phyloP scores from a whole-genome alignment of 2,888 invertebrate genomes.

The Dryobota labecula region DNA sequence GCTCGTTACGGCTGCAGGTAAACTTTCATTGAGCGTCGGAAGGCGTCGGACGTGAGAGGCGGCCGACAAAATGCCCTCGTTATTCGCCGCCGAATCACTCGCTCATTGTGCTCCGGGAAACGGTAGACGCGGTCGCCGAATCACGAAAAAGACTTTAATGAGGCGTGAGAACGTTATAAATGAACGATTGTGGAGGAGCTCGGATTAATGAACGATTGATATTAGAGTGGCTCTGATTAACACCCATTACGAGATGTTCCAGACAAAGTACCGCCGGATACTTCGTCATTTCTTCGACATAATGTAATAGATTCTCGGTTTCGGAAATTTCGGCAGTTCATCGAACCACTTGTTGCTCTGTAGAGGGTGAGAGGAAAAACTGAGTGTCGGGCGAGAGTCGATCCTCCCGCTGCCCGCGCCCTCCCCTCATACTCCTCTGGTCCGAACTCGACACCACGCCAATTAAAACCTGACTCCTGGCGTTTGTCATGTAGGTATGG shows the following conservation, averaged over 20 bases:
- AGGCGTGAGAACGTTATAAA: constrained; percentile 90
- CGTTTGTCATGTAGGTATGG: constrained; percentile 75
- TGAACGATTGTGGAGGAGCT: constrained; percentile 87
- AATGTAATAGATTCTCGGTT: constrained; percentile 67
- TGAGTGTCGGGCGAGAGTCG: constrained; percentile 73
- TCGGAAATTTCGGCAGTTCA: constrained; percentile 75
- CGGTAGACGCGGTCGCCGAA: constrained; percentile 90
- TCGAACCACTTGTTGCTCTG: constrained; percentile 83
- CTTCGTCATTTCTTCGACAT: constrained; percentile 64
- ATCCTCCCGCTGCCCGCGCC: constrained; percentile 59
- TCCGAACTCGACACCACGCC: constrained; percentile 79
- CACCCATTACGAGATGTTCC: constrained; percentile 74
- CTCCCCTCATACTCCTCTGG: constrained; percentile 59
- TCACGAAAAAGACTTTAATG: constrained; percentile 90
- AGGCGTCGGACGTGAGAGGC: constrained; percentile 91
- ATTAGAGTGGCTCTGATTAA: constrained; percentile 84
- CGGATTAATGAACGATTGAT: constrained; percentile 88
- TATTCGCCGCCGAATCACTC: constrained; percentile 91
- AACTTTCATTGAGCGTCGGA: constrained; percentile 91
- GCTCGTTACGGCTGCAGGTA: constrained; percentile 91
- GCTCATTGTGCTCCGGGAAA: constrained; percentile 90
- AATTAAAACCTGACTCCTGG: constrained; percentile 86
- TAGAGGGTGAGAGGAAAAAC: constrained; percentile 84
- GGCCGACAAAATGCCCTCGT: constrained; percentile 91
- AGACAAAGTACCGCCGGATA: constrained; percentile 54